Percentiles rank a stretch among this genome's conserved stretches.
phyloP scores from a whole-genome alignment of 2,888 invertebrate species.

The Epinotia demarniana region DNA sequence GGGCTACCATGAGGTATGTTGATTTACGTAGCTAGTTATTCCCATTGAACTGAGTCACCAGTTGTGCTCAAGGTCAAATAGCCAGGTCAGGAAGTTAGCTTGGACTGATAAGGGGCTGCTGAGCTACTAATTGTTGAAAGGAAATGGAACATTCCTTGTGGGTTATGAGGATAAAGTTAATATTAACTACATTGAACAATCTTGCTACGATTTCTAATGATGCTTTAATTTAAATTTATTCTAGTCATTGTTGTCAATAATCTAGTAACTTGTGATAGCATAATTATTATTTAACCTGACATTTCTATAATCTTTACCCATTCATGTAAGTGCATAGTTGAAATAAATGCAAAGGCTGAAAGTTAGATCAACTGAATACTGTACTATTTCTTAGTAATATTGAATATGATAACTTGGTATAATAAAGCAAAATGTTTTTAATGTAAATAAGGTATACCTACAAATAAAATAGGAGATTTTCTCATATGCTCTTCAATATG shows the following conservation, averaged over 20 bases:
- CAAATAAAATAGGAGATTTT: too few relatives aligned
- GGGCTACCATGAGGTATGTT: constrained; percentile 78
- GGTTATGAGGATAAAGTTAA: constrained; percentile 38
- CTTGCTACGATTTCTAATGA: background rate
- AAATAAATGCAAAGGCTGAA: background rate
- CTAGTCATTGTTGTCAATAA: constrained; percentile 2
- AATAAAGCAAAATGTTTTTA: background rate
- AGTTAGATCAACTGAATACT: background rate
- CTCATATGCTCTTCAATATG: background rate
- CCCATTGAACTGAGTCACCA: constrained; percentile 44
- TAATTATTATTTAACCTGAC: background rate
- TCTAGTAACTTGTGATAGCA: background rate
- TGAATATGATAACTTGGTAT: background rate
- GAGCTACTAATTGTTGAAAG: constrained; percentile 27
- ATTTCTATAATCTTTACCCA: background rate
- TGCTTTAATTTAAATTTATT: background rate
- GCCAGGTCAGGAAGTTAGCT: constrained; percentile 48
- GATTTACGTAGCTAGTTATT: constrained; percentile 44
- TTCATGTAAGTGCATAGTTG: background rate
- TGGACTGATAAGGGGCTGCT: constrained; percentile 38
- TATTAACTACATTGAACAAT: constrained; percentile 1
- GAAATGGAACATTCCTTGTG: constrained; percentile 13
- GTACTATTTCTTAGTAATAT: background rate
- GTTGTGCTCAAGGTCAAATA: constrained; percentile 71
- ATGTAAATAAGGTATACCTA: too few relatives aligned